Conservation (phyloP, 2,888 invertebrate genomes). For the Schizotus pectinicornis region DNA sequence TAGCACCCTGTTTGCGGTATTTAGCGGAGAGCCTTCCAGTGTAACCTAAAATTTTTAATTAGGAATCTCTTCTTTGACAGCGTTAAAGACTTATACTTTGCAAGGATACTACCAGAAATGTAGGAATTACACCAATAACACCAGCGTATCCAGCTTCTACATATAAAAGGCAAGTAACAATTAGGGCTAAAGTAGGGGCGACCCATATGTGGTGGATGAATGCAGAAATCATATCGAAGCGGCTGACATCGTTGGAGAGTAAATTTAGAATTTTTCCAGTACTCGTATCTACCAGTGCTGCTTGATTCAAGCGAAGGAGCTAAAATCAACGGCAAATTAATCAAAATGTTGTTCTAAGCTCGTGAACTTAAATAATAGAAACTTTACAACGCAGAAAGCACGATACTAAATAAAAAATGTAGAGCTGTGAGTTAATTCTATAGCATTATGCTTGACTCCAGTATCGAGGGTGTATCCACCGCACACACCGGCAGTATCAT, state of each 20-base stretch:
- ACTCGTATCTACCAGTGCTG: conserved; percentile 74
- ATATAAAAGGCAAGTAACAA: conserved; percentile 82
- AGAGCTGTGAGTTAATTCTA: too few relatives aligned
- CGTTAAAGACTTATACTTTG: conserved; percentile 68
- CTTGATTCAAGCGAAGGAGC: conserved; percentile 74
- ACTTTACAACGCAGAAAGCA: too few relatives aligned
- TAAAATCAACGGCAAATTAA: conserved; percentile 54
- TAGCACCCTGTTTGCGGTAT: conserved; percentile 79
- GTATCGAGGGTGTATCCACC: too few relatives aligned
- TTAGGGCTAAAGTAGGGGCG: conserved; percentile 70
- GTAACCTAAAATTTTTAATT: conserved; percentile 59
- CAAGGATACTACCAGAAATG: conserved; percentile 81
- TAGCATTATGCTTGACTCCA: too few relatives aligned
- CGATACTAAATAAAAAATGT: too few relatives aligned
- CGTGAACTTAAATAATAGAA: not conserved
- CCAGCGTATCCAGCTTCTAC: conserved; percentile 74
- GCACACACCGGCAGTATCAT: too few relatives aligned
- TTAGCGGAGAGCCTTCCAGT: conserved; percentile 69
- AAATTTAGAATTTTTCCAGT: conserved; percentile 93
- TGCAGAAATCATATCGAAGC: conserved; percentile 85
- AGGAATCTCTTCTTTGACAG: not conserved
- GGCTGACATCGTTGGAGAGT: conserved; percentile 91
- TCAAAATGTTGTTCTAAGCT: not conserved
- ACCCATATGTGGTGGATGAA: conserved; percentile 90
- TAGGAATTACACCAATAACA: conserved; percentile 77